phyloP scores from a whole-genome alignment of 2,888 invertebrate species.

The Melieria omissa region DNA sequence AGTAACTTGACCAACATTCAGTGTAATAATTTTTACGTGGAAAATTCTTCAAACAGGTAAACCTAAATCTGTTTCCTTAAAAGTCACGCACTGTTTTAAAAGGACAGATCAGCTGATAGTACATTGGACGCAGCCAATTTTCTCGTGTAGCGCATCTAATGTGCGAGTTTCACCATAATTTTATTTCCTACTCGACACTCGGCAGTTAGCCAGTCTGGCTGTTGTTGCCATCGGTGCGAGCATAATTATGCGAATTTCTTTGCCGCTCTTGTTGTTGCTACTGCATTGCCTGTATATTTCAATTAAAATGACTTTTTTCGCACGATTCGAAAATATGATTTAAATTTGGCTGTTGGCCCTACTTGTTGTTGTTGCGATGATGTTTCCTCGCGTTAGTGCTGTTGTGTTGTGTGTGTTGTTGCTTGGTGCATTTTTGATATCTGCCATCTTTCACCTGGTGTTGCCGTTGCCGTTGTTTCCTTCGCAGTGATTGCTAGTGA shows the following conservation, averaged over 20 bases:
- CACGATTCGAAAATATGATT: slow-evolving; percentile 35
- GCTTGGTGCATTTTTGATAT: neutral
- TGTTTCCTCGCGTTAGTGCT: neutral
- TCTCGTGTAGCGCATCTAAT: no score
- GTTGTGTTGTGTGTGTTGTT: neutral
- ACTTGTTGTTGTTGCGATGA: neutral
- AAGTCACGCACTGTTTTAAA: no score
- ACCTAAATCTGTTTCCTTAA: no score
- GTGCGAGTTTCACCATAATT: no score
- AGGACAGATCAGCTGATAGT: no score
- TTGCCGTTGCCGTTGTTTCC: neutral
- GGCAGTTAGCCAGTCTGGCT: neutral
- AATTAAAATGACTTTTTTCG: slow-evolving; percentile 43
- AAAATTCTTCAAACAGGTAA: no score
- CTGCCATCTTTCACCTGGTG: neutral
- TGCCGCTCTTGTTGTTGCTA: slow-evolving; percentile 27
- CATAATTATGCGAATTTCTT: slow-evolving; percentile 35
- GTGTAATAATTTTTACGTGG: no score
- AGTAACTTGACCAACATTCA: no score
- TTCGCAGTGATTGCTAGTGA: neutral
- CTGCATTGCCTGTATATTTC: slow-evolving; percentile 30
- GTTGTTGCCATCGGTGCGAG: slow-evolving; percentile 22
- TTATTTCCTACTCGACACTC: no score
- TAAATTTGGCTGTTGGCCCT: neutral
- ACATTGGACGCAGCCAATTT: no score